These are phyloP conservation scores for Prosapia bicincta DNA, from an alignment of 2,888 invertebrate genomes.

Conservation along the genomic window DNA sequence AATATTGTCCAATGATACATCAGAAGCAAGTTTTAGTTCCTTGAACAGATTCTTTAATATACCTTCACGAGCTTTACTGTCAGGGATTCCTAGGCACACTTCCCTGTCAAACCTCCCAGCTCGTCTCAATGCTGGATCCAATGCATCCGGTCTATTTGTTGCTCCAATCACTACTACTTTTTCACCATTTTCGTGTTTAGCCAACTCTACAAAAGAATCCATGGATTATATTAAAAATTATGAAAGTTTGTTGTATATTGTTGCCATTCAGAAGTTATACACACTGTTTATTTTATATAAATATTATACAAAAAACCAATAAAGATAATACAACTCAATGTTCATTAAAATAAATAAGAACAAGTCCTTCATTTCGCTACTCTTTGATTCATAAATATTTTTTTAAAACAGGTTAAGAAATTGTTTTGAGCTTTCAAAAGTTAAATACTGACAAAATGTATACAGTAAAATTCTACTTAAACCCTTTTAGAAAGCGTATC, in stretches of 20 bases:
- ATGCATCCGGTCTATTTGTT: conserved; percentile 86
- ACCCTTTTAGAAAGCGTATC: too few species aligned
- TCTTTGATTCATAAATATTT: too few species aligned
- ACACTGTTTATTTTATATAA: too few species aligned
- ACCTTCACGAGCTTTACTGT: conserved; percentile 73
- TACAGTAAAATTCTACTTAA: too few species aligned
- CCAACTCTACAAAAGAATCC: conserved; percentile 49
- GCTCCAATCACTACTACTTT: conserved; percentile 89
- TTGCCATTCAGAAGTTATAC: not conserved
- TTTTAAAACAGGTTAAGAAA: too few species aligned
- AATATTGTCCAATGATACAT: conserved; percentile 62
- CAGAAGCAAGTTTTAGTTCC: conserved; percentile 62
- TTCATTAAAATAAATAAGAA: too few species aligned
- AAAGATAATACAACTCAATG: too few species aligned
- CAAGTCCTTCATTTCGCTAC: too few species aligned
- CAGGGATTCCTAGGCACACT: conserved; percentile 90
- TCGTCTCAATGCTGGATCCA: conserved; percentile 89
- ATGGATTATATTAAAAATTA: conserved; percentile 5
- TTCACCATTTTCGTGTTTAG: conserved; percentile 52
- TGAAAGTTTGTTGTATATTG: conserved; percentile 4
- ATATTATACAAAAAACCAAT: too few species aligned
- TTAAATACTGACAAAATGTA: too few species aligned
- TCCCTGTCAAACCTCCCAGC: conserved; percentile 94
- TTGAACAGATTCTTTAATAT: conserved; percentile 73
- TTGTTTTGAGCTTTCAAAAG: too few species aligned